phyloP scores from a whole-genome alignment of 2,888 invertebrate species.

The Yponomeuta sedellus region DNA sequence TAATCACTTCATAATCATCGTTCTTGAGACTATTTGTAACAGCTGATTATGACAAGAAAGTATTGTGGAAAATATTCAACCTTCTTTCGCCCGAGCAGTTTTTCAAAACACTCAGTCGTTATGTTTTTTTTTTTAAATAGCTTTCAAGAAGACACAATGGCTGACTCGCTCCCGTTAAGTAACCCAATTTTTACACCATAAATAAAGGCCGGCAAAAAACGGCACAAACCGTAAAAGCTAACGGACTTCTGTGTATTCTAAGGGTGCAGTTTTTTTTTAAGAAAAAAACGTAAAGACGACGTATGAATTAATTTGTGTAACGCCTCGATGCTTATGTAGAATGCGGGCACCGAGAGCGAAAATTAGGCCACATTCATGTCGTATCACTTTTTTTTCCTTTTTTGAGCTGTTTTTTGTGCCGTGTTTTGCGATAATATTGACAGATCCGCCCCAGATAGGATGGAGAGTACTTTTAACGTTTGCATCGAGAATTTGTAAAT shows the following conservation, averaged over 20 bases:
- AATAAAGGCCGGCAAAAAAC: constrained; percentile 56
- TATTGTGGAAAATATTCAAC: constrained; percentile 21
- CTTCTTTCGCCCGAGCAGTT: constrained; percentile 30
- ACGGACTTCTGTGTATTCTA: constrained; percentile 46
- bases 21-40: constrained; percentile 46
- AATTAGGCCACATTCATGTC: constrained; percentile 70
- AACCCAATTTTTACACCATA: constrained; percentile 76
- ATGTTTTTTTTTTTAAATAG: constrained; percentile 27
- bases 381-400: constrained; percentile 33
- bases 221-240: constrained; percentile 46
- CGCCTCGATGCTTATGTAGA: constrained; percentile 71
- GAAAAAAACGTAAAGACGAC: constrained; percentile 32
- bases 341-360: constrained; percentile 68
- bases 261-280: constrained; percentile 30
- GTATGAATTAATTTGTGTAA: constrained; percentile 69
- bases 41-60: constrained; percentile 33
- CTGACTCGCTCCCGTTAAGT: constrained; percentile 65
- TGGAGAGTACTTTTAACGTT: constrained; percentile 33
- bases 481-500: constrained; percentile 65
- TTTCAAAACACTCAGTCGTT: constrained; percentile 26
- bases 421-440: constrained; percentile 75
- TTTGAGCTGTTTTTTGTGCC: constrained; percentile 31
- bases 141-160: constrained; percentile 50
- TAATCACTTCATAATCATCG: constrained; percentile 42
- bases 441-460: constrained; percentile 51